Evolutionary conservation across 2,113 vertebrate genomes (phyloP).

Genomic region (Ginglymostoma cirratum): DNA sequence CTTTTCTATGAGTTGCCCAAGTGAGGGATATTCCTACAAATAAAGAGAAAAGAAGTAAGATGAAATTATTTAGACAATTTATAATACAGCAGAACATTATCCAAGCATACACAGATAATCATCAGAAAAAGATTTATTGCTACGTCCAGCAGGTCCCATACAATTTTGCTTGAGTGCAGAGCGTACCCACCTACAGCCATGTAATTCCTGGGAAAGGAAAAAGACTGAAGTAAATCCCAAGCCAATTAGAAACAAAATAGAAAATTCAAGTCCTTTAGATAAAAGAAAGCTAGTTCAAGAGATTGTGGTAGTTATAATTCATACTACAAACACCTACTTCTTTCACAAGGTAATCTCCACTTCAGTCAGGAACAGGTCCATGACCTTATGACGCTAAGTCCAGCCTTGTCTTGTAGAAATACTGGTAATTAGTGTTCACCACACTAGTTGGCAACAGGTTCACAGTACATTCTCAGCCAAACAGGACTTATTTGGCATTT

Average conservation of each 20-base stretch:
- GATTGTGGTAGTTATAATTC: background rate
- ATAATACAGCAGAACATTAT: background rate
- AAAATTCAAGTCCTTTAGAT: background rate
- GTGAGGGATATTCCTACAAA: slow-evolving; percentile 85
- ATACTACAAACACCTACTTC: background rate
- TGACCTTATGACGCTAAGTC: too few species aligned
- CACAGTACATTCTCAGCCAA: background rate
- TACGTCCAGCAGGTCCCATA: background rate
- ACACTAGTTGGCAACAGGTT: background rate
- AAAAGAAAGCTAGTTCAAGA: background rate
- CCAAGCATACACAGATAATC: background rate
- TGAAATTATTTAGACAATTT: background rate
- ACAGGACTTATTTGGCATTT: too few species aligned
- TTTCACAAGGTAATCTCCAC: background rate
- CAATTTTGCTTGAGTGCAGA: background rate
- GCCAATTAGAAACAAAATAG: background rate
- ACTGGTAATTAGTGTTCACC: background rate
- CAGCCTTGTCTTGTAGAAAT: background rate
- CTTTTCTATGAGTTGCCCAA: slow-evolving; percentile 91
- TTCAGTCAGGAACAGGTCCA: background rate
- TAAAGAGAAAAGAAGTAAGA: background rate
- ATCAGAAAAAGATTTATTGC: background rate
- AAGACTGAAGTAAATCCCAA: background rate
- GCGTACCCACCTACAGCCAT: background rate
- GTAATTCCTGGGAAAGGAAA: background rate